Percentiles rank a stretch among this genome's conserved stretches.
Evolutionary conservation across 2,797 vertebrate species (phyloP).

Genomic region (Rhynchotus rufescens): DNA sequence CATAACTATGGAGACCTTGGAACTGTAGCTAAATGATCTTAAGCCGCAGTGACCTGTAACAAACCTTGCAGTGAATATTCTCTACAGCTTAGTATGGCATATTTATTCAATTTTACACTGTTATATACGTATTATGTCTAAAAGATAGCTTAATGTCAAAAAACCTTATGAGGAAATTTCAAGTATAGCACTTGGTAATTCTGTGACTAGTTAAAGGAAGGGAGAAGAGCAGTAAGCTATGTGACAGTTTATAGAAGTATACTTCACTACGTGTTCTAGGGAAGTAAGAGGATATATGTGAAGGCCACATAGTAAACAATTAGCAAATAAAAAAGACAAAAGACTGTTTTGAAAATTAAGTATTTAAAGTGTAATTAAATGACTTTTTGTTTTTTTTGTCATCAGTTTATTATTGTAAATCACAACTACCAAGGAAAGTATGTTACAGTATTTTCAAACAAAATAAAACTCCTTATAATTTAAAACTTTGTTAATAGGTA

Average conservation of each 20-base stretch:
- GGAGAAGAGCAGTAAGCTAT: not conserved
- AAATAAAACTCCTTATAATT: not conserved
- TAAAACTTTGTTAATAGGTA: not conserved
- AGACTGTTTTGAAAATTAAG: not conserved
- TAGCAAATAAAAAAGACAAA: not conserved
- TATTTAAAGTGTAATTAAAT: not conserved
- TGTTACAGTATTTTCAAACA: not conserved
- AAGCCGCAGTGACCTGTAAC: not conserved
- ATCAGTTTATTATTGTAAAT: not conserved
- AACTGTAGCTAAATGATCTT: not conserved
- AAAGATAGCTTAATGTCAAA: not conserved
- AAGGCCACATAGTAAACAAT: not conserved
- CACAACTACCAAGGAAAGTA: not conserved
- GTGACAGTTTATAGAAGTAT: not conserved
- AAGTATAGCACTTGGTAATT: rapidly evolving
- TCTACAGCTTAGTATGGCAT: not conserved
- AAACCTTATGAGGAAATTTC: not conserved
- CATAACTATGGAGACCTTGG: not conserved
- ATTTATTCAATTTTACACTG: not conserved
- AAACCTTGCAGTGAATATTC: not conserved
- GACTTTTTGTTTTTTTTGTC: not conserved
- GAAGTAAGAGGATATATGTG: not conserved
- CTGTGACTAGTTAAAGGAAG: not conserved
- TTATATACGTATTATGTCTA: not conserved
- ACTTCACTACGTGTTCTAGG: not conserved